These are phyloP conservation scores for Diachasma alloeum DNA, from an alignment of 1,140 invertebrate genomes.

Conservation along the genomic window DNA sequence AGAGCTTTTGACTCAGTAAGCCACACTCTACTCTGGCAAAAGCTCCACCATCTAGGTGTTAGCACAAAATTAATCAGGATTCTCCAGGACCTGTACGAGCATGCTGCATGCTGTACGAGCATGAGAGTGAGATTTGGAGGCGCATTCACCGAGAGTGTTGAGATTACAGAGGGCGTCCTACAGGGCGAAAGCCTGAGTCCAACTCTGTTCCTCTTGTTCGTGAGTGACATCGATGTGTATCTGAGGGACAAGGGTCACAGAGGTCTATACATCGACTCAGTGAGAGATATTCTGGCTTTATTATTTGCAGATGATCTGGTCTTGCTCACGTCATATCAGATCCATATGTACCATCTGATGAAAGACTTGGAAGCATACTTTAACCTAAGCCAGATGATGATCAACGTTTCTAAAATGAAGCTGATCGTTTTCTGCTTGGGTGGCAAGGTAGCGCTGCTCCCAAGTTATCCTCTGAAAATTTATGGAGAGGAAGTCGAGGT, in stretches of 20 bases:
- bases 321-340: conserved; percentile 20
- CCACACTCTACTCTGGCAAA: conserved; percentile 10
- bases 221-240: conserved; percentile 31
- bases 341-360: conserved; percentile 24
- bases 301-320: conserved; percentile 39
- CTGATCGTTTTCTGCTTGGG: conserved; percentile 35
- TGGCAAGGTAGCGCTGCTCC: neutral
- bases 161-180: no score
- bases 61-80: neutral
- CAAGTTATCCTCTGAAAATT: no score
- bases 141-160: neutral
- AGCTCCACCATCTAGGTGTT: neutral
- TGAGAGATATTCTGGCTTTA: conserved; percentile 30
- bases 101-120: no score
- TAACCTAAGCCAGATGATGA: conserved; percentile 15
- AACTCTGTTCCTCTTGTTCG: conserved; percentile 28
- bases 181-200: conserved; percentile 28
- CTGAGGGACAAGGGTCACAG: conserved; percentile 19
- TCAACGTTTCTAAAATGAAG: conserved; percentile 37
- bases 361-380: conserved; percentile 34
- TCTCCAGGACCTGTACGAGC: neutral
- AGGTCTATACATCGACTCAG: conserved; percentile 25
- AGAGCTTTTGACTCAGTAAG: conserved; percentile 23
- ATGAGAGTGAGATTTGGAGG: neutral
- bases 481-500: neutral